These are phyloP conservation scores for Caenorhabditis angaria DNA, from an alignment of 2,888 invertebrate species.

Conservation along the genomic window DNA sequence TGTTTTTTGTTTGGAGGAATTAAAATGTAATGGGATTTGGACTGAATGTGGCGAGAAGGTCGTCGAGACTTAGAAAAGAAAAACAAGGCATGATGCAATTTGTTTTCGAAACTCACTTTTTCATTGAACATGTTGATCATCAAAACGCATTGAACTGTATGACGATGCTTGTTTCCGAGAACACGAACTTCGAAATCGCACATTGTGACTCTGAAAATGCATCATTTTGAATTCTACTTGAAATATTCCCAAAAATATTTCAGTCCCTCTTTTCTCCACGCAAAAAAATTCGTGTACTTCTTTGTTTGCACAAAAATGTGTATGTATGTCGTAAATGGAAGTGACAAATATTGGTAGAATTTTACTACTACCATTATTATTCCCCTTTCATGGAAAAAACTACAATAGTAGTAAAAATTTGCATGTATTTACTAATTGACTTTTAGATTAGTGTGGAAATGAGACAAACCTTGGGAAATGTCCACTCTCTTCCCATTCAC, in stretches of 20 bases:
- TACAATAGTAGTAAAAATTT: constrained; percentile 6
- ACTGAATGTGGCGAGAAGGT: constrained; percentile 6
- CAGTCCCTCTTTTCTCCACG: background rate
- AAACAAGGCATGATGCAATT: constrained; percentile 1
- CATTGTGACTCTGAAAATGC: constrained; percentile 70
- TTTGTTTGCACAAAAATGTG: background rate
- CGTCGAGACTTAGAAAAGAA: too few relatives aligned
- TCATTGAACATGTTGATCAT: constrained; percentile 72
- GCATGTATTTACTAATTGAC: background rate
- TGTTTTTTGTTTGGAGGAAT: constrained; percentile 17
- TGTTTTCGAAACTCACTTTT: constrained; percentile 47
- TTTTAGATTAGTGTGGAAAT: background rate
- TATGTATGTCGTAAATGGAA: constrained; percentile 5
- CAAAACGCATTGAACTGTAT: constrained; percentile 72
- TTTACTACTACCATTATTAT: background rate
- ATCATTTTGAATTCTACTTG: too few relatives aligned
- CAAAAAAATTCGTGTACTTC: background rate
- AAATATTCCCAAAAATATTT: too few relatives aligned
- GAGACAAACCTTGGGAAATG: constrained; percentile 69
- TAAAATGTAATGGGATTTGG: background rate
- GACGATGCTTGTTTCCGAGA: constrained; percentile 74
- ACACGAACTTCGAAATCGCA: constrained; percentile 74
- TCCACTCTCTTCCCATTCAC: constrained; percentile 71
- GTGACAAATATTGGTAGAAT: constrained; percentile 5
- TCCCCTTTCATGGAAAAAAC: background rate